Base-by-base conservation (phyloP, 2,113 vertebrate genomes). In the Melanocharis versteri region DNA sequence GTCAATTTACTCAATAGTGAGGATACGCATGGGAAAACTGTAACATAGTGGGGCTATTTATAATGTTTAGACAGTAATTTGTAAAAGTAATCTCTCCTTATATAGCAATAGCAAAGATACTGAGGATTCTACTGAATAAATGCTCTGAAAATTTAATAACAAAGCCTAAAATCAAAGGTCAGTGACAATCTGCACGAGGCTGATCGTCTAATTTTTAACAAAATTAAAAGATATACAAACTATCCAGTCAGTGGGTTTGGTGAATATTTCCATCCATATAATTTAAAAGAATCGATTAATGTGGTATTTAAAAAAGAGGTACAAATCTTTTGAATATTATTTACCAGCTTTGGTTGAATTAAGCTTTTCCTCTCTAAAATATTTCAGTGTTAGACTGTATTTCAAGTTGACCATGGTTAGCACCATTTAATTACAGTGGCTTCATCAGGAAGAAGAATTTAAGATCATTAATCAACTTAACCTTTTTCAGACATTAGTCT, bases 11-110 rank as follows among this genome's bases (percentile, higher is more conserved):
- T 89, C 69, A 69, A 61, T 47, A 94, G 53, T 54, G 28, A 84
- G 45, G 33, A 92, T 92, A 87, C 60, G n/a, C 89, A 26, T 28
- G 71, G 85, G 93, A 83, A 93, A 94, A 77, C 35, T 4, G 4
- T 69, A 84, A 47, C 23, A 72, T 37, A 84, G 42, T 53, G 21
- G 5, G 26, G 26, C 17, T 96, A 95, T 93, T 95, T 87, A 89
- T 93, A 93, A 72, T 40, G 40, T 68, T 92, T 69, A 84, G 78
- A 87, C 4, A 42, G 76, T 92, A 3, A 81, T 93, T 95, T 87
- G 57, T 91, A 93, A 90, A 37, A 89, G 40, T 44, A 87, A 73
- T 78, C 22, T 75, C 28, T 96, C 96, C 86, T 87, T 92, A 96
- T 87, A 82, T 84, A 87, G 86, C n/a, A 93, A 76, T 83, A 83